phyloP scores from a whole-genome alignment of 1,140 invertebrate species.

The Heliconius hermathena region DNA sequence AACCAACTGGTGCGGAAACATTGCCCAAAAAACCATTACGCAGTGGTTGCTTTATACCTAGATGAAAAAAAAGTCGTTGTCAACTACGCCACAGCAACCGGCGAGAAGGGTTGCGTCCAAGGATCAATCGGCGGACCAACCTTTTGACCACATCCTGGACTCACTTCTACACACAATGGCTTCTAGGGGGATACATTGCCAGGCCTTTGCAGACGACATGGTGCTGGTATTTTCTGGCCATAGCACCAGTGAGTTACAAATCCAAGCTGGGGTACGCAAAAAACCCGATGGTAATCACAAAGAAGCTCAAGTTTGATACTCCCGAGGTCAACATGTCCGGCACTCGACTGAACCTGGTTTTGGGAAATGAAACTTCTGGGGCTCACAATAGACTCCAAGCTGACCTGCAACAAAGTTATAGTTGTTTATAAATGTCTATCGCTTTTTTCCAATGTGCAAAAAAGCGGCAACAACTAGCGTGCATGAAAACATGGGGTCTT shows the following conservation, averaged over 20 bases:
- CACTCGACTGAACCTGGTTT: background rate
- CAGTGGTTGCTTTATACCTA: background rate
- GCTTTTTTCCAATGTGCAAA: too few relatives aligned
- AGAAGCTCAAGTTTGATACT: background rate
- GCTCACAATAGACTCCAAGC: background rate
- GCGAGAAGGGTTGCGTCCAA: conserved; percentile 2
- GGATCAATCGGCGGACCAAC: conserved; percentile 17
- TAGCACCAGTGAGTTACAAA: background rate
- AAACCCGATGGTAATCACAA: background rate
- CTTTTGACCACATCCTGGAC: conserved; percentile 14
- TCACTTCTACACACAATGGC: background rate
- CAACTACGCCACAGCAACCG: too few relatives aligned
- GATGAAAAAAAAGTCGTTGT: background rate
- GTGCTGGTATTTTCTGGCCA: background rate
- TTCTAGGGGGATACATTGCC: background rate
- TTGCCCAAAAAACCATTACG: background rate
- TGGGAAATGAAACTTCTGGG: conserved; percentile 11
- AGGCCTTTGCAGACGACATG: conserved; percentile 25
- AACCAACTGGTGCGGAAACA: background rate
- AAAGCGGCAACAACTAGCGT: background rate
- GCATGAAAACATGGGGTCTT: background rate
- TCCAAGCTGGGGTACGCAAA: background rate
- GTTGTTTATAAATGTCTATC: background rate
- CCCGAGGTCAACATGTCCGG: background rate
- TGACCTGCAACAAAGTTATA: background rate